Percentiles rank a stretch among this genome's conserved stretches.
Evolutionary conservation across 1,140 invertebrate species (phyloP).

Genomic region (Epicauta chinensis): DNA sequence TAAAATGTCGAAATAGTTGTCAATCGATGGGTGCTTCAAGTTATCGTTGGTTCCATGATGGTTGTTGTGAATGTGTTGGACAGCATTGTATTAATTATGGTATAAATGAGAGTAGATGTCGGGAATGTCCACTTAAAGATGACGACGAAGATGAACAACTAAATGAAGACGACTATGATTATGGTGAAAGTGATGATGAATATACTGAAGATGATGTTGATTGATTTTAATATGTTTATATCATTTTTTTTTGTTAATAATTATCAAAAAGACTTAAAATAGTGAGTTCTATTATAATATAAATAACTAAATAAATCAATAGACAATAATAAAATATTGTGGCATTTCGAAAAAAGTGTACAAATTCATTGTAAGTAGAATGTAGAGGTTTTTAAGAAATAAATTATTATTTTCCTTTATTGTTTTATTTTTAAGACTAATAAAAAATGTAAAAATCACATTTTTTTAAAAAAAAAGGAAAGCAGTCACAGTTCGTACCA

Average conservation of each 20-base stretch:
- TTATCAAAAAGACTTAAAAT: no score
- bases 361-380: no score
- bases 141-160: slow-evolving; percentile 1
- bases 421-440: no score
- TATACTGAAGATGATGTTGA: not conserved
- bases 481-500: slow-evolving; percentile 15
- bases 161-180: slow-evolving; percentile 20
- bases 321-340: no score
- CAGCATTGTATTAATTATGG: slow-evolving; percentile 87
- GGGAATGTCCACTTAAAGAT: slow-evolving; percentile 21
- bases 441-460: no score
- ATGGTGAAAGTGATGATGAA: slow-evolving; percentile 19
- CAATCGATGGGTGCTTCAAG: slow-evolving; percentile 62
- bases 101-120: slow-evolving; percentile 67
- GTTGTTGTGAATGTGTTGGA: slow-evolving; percentile 91
- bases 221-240: not conserved
- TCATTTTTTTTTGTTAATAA: no score
- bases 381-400: no score
- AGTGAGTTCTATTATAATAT: no score
- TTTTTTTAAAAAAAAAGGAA: no score
- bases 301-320: no score
- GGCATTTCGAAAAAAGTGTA: no score
- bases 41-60: slow-evolving; percentile 91
- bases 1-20: slow-evolving; percentile 77
- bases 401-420: no score